phyloP scores from a whole-genome alignment of 1,140 invertebrate species.

The Papilio aristodemus region DNA sequence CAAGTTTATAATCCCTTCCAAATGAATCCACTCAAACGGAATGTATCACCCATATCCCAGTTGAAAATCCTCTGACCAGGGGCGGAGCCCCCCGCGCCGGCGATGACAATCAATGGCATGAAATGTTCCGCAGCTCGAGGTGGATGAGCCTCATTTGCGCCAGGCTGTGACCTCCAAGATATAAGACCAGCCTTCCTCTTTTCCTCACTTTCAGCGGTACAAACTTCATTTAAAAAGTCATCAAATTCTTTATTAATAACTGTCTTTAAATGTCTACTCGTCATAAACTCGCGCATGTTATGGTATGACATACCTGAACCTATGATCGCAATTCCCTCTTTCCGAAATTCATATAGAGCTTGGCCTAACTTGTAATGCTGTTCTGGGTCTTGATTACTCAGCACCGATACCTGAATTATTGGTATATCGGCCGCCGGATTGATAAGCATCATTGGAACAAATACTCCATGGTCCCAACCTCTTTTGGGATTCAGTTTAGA shows the following conservation, averaged over 20 bases:
- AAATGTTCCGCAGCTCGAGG: constrained; percentile 67
- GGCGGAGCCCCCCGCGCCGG: constrained; percentile 63
- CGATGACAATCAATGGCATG: constrained; percentile 71
- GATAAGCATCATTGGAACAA: constrained; percentile 74
- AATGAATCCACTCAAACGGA: constrained; percentile 66
- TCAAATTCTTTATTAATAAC: constrained; percentile 72
- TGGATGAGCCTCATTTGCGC: constrained; percentile 65
- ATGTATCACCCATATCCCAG: constrained; percentile 65
- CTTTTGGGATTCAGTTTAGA: constrained; percentile 64
- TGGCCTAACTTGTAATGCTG: constrained; percentile 68
- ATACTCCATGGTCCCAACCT: constrained; percentile 76
- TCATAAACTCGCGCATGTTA: constrained; percentile 72
- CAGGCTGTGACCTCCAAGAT: constrained; percentile 59
- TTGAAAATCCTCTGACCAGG: constrained; percentile 67
- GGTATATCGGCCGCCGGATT: constrained; percentile 68
- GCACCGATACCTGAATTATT: constrained; percentile 67
- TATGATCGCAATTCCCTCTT: constrained; percentile 68
- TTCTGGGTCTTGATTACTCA: constrained; percentile 62
- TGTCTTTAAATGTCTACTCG: constrained; percentile 35
- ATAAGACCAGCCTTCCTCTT: constrained; percentile 52
- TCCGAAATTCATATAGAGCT: constrained; percentile 60
- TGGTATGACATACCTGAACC: constrained; percentile 76
- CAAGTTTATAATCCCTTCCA: constrained; percentile 60
- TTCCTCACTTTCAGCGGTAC: constrained; percentile 55
- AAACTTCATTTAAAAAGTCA: constrained; percentile 59